phyloP scores from a whole-genome alignment of 2,797 vertebrate genomes.

The Furcifer pardalis region DNA sequence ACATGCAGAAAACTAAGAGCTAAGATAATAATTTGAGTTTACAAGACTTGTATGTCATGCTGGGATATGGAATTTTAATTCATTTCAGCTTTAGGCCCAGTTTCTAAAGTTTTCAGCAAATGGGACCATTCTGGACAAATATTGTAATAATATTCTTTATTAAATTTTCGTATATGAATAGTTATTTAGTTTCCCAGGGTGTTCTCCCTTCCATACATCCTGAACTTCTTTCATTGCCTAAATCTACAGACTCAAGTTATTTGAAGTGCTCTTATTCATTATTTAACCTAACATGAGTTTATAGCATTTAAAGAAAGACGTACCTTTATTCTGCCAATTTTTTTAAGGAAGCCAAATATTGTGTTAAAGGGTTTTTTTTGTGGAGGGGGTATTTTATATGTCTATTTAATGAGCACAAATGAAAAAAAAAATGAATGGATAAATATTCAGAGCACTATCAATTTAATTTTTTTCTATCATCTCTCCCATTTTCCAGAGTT shows the following conservation, averaged over 20 bases:
- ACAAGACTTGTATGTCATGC: background rate
- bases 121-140: background rate
- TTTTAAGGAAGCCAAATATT: background rate
- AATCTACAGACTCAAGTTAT: background rate
- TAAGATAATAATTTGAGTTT: background rate
- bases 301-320: background rate
- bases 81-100: background rate
- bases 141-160: background rate
- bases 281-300: background rate
- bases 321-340: background rate
- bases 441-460: background rate
- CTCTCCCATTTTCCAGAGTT: background rate
- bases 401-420: background rate
- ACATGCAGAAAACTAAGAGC: background rate
- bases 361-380: background rate
- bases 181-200: background rate
- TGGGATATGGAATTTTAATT: conserved; percentile 12
- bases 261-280: background rate
- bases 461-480: background rate
- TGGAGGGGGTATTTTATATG: background rate
- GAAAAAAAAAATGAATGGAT: background rate
- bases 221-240: background rate
- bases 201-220: background rate
- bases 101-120: background rate
- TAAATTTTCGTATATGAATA: conserved; percentile 1